phyloP scores from a whole-genome alignment of 2,797 vertebrate genomes.

The Mormyrops attenuatus region DNA sequence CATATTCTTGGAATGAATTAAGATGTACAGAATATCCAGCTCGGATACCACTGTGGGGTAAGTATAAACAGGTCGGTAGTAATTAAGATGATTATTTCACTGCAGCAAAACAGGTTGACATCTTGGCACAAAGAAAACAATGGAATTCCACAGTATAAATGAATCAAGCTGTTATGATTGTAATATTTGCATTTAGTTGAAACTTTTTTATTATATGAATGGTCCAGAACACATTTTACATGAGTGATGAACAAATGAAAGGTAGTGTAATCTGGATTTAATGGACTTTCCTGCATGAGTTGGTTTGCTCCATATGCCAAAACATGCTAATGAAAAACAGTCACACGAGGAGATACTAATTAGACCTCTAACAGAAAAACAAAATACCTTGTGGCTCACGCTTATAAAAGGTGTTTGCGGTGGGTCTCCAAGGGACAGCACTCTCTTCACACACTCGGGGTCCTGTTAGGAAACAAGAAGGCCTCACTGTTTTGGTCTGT shows the following conservation, averaged over 20 bases:
- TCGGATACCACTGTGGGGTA: neutral
- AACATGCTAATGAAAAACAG: neutral
- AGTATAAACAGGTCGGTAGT: neutral
- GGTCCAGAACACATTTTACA: neutral
- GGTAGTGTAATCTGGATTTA: neutral
- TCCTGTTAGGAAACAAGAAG: conserved; percentile 38
- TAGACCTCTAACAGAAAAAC: neutral
- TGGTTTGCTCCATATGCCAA: neutral
- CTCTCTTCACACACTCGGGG: conserved; percentile 47
- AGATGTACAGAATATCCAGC: neutral
- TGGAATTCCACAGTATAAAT: neutral
- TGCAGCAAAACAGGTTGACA: neutral
- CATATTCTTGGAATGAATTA: neutral
- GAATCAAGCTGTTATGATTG: neutral
- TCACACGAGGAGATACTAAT: neutral
- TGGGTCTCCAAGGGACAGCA: conserved; percentile 42
- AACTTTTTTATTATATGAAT: neutral
- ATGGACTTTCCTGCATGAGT: neutral
- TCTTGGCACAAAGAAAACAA: neutral
- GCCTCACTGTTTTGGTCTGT: neutral
- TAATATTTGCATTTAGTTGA: neutral
- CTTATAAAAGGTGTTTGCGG: neutral
- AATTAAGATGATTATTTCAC: neutral
- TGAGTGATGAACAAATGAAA: neutral
- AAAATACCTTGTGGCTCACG: conserved; percentile 34